Base-by-base conservation (phyloP, 1,140 invertebrate genomes). In the Trichonephila clavata region DNA sequence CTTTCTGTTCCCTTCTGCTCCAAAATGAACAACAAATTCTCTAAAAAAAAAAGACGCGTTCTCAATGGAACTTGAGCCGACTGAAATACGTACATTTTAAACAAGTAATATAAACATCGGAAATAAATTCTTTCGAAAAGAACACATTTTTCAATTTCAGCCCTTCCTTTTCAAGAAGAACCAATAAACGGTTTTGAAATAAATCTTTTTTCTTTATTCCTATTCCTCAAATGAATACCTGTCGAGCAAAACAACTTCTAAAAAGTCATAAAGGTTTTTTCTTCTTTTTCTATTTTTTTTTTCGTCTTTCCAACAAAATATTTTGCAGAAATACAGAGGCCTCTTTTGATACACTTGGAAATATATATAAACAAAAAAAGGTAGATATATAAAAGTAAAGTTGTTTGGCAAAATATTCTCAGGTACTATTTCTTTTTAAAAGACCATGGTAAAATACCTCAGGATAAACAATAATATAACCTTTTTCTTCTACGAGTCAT, bases 61-160 rank as follows among this genome's bases (percentile, higher is more conserved):
- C 24, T 65, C n/a, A 24, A 24, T 61, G 39, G 32, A 39, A 39
- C 32, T 39, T 39, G 32, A 39, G 32, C 32, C 32, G 32, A 39
- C 32, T 39, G 32, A 39, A 39, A 39, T 39, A 39, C 32, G 32
- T 39, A 39, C 32, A 39, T 39, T 39, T 39, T 39, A 39, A 39
- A 39, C 32, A 39, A 39, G 32, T 39, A 39, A 61, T 63, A 86
- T 27, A 86, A 86, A 86, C 84, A 86, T 32, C 6, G 20, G 1
- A 24, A 20, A 50, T 20, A 83, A 57, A 61, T 39, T 39, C 27
- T 63, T n/a, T 63, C 20, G n/a, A 63, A 86, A 86, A 86, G 27
- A 86, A 86, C 60, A 87, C 20, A 63, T 87, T 87, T 87, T 87
- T 65, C 86, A 87, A 87, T 87, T 87, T 87, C 86, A 87, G 60